Base-by-base conservation (phyloP, 2,888 invertebrate genomes). In the Fragum fragum region DNA sequence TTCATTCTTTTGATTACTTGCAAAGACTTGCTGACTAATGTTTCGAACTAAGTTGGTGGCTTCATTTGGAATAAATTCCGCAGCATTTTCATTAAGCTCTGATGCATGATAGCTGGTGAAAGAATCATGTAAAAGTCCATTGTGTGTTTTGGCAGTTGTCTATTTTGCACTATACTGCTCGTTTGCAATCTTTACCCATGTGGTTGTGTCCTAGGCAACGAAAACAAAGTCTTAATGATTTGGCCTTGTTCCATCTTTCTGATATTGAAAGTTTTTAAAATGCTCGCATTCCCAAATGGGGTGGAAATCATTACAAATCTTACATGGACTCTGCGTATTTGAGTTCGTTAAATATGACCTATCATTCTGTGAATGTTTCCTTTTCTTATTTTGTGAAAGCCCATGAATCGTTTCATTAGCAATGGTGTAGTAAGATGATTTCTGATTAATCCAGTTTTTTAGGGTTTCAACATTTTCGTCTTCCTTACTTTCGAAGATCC, bases 211-310 rank as follows among this genome's bases (percentile, higher is more conserved):
- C 32, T 21, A 81, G 36, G 42, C 81, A 81, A 0, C 77, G 39
- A 55, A 77, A 81, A 47, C 81, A 81, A 16, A 76, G 55, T 21
- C 26, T 63, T 11, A 36, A 55, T n/a, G n/a, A n/a, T 57, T 74
- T 81, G 26, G 81, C 77, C 21, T 61, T 66, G 3, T 55, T 26
- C 74, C 77, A 81, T 73, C 77, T 69, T 0, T 55, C 66, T n/a
- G 23, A 1, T 0, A 72, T 42, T 26, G 39, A 7, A 18, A 71
- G 53, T 32, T n/a, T n/a, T 42, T 59, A 11, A 76, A 71, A 32
- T 47, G 29, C 21, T 28, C n/a, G 52, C 80, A 80, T 7, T 66
- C 69, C 80, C 80, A 79, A n/a, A 71, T 75, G 21, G 55, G 66
- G 63, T 79, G 79, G 11, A 29, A 16, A 16, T 29, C 9, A 36